These are phyloP conservation scores for Aurelia sp. DNA, from an alignment of 30 jellyfish, hydroid and myxozoan genomes.

Conservation along the genomic window DNA sequence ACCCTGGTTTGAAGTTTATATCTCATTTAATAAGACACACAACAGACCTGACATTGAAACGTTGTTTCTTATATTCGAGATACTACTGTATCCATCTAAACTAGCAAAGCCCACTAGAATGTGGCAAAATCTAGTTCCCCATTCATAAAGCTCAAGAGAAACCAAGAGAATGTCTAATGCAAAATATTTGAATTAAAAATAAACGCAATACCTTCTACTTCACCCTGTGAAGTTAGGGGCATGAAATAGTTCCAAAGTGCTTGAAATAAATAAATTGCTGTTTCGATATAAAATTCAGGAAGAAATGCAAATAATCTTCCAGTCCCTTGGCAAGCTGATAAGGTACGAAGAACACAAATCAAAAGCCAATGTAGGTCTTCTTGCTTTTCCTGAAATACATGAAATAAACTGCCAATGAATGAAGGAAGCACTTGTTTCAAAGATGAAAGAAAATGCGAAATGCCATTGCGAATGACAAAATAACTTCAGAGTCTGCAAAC, in stretches of 20 bases:
- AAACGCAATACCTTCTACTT: not conserved
- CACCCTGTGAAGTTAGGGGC: slow-evolving; percentile 81
- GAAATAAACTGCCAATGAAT: not conserved
- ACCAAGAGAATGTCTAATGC: not conserved
- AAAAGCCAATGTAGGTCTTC: slow-evolving; percentile 92
- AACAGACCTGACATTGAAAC: no score
- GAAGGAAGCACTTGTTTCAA: no score
- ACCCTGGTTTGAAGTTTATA: no score
- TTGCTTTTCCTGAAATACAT: slow-evolving; percentile 81
- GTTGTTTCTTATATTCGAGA: no score
- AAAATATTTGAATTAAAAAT: not conserved
- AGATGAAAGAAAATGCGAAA: no score
- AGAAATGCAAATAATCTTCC: slow-evolving; percentile 82
- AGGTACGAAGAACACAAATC: slow-evolving; percentile 63
- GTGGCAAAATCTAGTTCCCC: no score
- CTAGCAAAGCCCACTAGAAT: no score
- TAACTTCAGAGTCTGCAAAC: no score
- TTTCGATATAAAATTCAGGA: slow-evolving; percentile 90
- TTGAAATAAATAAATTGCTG: slow-evolving; percentile 84
- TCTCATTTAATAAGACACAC: no score
- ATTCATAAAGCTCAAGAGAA: no score
- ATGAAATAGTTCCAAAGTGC: slow-evolving; percentile 92
- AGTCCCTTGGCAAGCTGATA: slow-evolving; percentile 55
- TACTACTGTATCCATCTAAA: no score
- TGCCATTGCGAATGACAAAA: no score